Conservation (phyloP, 2,113 vertebrate genomes). For the Hypanus sabinus region DNA sequence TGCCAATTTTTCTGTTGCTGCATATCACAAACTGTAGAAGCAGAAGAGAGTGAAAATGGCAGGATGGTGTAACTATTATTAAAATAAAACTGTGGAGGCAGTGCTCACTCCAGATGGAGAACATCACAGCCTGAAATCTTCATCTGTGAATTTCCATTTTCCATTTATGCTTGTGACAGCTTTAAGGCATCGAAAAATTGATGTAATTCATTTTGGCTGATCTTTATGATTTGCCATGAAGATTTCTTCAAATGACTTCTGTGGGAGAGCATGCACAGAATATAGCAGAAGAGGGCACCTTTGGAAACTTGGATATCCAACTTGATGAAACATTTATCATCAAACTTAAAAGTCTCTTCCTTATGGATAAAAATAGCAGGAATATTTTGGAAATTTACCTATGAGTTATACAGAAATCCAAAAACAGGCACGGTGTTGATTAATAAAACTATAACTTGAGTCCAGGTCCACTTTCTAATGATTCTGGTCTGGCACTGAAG, state of each 20-base stretch:
- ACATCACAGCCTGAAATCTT: conserved; percentile 29
- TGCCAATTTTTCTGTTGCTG: not conserved
- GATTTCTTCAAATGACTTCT: conserved; percentile 16
- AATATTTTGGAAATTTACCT: conserved; percentile 24
- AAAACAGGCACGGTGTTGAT: not conserved
- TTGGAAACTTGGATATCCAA: not conserved
- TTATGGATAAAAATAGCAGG: not conserved
- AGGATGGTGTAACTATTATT: conserved; percentile 11
- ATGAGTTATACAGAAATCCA: not conserved
- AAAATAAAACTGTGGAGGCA: conserved; percentile 22
- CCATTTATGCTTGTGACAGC: conserved; percentile 16
- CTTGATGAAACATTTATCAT: not conserved
- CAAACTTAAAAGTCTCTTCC: not conserved
- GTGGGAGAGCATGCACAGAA: not conserved
- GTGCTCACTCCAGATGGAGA: conserved; percentile 26
- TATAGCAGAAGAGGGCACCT: not conserved
- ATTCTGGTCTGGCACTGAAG: not conserved
- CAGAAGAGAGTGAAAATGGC: not conserved
- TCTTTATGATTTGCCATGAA: not conserved
- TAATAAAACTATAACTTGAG: not conserved
- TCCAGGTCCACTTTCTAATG: too few species aligned
- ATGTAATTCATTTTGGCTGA: conserved; percentile 19
- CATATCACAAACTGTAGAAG: not conserved
- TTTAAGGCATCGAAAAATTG: conserved; percentile 14
- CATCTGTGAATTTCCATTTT: conserved; percentile 32